Base-by-base conservation (phyloP, 2,888 invertebrate genomes). In the Nematopogon swammerdamellus region DNA sequence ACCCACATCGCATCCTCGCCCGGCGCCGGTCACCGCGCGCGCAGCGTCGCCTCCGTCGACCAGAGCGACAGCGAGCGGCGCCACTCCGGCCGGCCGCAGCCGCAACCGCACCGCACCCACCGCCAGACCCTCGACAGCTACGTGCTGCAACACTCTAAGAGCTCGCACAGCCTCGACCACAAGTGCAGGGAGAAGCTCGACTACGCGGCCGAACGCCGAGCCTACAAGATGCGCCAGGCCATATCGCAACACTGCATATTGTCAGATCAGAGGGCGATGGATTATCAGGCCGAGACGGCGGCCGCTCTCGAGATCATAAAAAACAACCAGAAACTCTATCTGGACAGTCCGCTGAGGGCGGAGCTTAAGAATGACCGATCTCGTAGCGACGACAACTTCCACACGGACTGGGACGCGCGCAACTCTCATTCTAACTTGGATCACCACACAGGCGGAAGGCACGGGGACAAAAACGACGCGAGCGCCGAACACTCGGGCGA, bases 271-370 rank as follows among this genome's bases (percentile, higher is more conserved):
- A 70, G 62, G 50, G 65, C 62, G 44, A 65, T 68, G 52, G 84
- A 84, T 64, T 85, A 85, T 65, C 76, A 68, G 61, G 82, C 83
- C 2, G 84, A 85, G 61, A 83, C 83, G 17, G 83, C 83, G 57
- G 83, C 83, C 50, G 80, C 67, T 53, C 77, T 73, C 54, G 79
- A 74, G 63, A 82, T 73, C 72, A 80, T 84, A 59, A 84, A 84
- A 59, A 80, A 72, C 68, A 85, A 80, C 81, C 84, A 66, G 71
- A 77, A 66, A 67, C 84, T 6, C 67, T 72, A 65, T 60, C 72
- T 84, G 55, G 84, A 85, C 60, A 82, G 82, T 58, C 81, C 82
- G 43, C 65, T 81, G 47, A 70, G 69, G 51, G 65, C 67, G 19
- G 82, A 80, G 50, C 63, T 65, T 0, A 64, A 64, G 51, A 55